Evolutionary conservation across 2,113 vertebrate genomes (phyloP).

Genomic region (Microtus montanus): DNA sequence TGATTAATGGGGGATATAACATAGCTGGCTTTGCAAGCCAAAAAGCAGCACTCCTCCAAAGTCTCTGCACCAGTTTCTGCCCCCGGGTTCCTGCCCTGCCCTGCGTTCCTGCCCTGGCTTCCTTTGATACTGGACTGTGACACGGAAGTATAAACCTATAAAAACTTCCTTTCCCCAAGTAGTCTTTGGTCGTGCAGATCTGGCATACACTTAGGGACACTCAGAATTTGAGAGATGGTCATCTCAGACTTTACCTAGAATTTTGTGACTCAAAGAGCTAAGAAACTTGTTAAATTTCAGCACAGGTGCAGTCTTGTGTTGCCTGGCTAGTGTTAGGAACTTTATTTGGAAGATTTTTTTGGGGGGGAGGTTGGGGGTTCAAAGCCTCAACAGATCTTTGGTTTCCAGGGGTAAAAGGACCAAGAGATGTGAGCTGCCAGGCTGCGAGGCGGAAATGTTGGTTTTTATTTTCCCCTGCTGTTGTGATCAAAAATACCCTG

Average conservation of each 20-base stretch:
- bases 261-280: neutral
- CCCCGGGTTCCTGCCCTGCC: neutral
- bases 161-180: neutral
- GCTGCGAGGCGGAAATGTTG: neutral
- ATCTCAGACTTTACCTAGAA: neutral
- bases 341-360: neutral
- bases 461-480: neutral
- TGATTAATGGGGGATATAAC: neutral
- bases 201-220: neutral
- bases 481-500: neutral
- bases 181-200: neutral
- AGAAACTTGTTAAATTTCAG: neutral
- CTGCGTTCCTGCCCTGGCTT: neutral
- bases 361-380: neutral
- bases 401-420: neutral
- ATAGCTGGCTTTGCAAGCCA: neutral
- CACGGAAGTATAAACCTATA: neutral
- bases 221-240: neutral
- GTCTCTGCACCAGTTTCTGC: neutral
- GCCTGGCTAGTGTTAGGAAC: neutral
- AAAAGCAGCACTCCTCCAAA: neutral
- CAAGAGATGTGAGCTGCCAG: neutral
- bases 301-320: neutral
- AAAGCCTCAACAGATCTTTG: neutral
- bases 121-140: neutral